Base-by-base conservation (phyloP, 2,888 invertebrate species). In the Heliconius hortense region DNA sequence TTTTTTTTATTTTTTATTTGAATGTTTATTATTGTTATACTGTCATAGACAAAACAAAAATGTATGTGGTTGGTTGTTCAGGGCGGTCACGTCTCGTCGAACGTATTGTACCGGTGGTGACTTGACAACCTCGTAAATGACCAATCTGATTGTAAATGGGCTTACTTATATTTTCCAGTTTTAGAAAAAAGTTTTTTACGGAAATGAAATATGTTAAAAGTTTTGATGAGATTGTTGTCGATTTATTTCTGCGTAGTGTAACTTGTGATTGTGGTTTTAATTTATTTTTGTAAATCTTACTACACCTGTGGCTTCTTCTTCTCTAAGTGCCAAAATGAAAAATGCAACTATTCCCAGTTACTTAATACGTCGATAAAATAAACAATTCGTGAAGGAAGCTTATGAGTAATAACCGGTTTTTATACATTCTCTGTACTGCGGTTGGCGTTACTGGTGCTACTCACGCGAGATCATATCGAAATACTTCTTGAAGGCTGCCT, bases 341-440 rank as follows among this genome's bases (percentile, higher is more conserved):
- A 18, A 48, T 18, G 18, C 43, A 48, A 18, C 18, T 28, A 63
- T 35, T 63, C 10, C 63, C 31, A 68, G 28, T 26, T 48, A 67
- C 39, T 56, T 69, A 56, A 69, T 56, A 69, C n/a, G 31, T 15
- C 53, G n/a, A 13, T 56, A 56, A 53, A 48, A 53, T 31, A 31
- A 31, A 69, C 69, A 31, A 69, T 69, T 69, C n/a, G 69, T n/a
- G 31, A 69, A 69, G 69, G 69, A 69, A 56, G n/a, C 31, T 69
- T 69, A 53, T 31, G 31, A 56, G 53, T 69, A 69, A 69, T 69
- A 69, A 53, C 31, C 31, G 31, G 43, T 13, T 69, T 69, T 56
- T 56, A 56, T 56, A 56, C 28, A 69, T 31, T 0, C 53, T 13
- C 31, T n/a, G 24, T 66, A 35, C n/a, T 35, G n/a, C 31, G 21